These are phyloP conservation scores for Tipula confusa DNA, from an alignment of 2,888 invertebrate genomes.

Conservation along the genomic window DNA sequence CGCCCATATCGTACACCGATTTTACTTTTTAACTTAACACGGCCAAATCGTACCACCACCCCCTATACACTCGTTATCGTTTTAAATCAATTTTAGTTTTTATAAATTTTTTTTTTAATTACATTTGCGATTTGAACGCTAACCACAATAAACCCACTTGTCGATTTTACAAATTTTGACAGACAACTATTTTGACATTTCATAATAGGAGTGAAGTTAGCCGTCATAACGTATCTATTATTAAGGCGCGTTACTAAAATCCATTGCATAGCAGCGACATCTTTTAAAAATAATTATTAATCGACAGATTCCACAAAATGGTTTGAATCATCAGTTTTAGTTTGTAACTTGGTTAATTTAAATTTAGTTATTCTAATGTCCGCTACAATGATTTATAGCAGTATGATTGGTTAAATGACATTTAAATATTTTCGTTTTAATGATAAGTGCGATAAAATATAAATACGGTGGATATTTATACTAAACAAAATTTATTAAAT, in stretches of 20 bases:
- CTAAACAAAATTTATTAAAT: no score
- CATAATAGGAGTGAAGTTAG: neutral
- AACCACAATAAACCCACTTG: neutral
- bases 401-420: neutral
- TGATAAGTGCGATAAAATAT: neutral
- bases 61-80: neutral
- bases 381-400: neutral
- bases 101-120: neutral
- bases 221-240: neutral
- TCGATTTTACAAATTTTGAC: constrained; percentile 27
- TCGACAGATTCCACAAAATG: neutral
- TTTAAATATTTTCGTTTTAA: neutral
- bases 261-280: neutral
- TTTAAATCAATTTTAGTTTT: neutral
- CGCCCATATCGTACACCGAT: constrained; percentile 47
- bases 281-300: neutral
- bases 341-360: neutral
- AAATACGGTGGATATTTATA: neutral
- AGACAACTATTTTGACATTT: constrained; percentile 27
- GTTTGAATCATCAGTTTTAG: neutral
- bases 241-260: neutral
- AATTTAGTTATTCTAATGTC: neutral
- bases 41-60: neutral
- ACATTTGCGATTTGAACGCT: neutral
- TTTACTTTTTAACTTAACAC: neutral